Conservation (phyloP, 2,888 invertebrate species). For the Cylindroiulus punctatus region DNA sequence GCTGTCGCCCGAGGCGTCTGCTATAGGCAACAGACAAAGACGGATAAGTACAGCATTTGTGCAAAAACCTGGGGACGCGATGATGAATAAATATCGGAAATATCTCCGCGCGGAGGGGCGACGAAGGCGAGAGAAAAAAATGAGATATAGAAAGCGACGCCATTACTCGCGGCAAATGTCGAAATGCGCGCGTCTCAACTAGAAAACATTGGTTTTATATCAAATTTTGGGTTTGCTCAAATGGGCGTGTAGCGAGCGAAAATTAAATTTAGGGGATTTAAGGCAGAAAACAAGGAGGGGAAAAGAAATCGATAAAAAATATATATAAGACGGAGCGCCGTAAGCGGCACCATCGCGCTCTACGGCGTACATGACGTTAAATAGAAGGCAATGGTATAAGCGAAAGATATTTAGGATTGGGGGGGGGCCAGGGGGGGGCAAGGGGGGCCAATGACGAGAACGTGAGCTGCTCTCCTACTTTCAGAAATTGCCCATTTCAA, state of each 20-base stretch:
- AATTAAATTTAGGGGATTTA: slow-evolving; percentile 6
- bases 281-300: neutral
- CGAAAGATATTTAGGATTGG: neutral
- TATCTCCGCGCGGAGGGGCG: neutral
- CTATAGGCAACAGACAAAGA: no score
- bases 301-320: neutral
- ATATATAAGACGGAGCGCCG: neutral
- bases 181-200: neutral
- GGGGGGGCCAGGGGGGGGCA: neutral
- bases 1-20: no score
- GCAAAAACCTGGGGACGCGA: no score
- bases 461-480: no score
- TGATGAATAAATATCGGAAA: neutral
- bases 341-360: neutral
- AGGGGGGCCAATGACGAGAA: no score
- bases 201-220: slow-evolving; percentile 18
- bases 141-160: neutral
- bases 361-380: no score
- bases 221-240: slow-evolving; percentile 18
- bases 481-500: no score
- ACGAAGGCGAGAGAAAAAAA: neutral
- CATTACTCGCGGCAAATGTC: slow-evolving; percentile 18
- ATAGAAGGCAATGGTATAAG: no score
- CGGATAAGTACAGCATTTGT: no score
- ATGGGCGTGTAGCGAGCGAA: slow-evolving; percentile 18